phyloP scores from a whole-genome alignment of 2,797 vertebrate species.

The Protonibea diacanthus region DNA sequence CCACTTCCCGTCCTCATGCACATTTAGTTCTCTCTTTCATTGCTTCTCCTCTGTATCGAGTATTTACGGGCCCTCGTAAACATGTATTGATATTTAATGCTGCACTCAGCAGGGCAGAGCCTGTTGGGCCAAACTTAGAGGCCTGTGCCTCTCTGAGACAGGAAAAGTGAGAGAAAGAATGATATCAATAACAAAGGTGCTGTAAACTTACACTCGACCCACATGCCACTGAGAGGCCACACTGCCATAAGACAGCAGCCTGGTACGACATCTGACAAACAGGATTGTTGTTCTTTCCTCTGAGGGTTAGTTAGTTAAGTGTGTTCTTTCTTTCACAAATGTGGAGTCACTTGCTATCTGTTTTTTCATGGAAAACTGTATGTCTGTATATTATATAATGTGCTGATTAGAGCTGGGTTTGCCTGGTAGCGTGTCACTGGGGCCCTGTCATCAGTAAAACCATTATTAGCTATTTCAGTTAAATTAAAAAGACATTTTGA shows the following conservation, averaged over 20 bases:
- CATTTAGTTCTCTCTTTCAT: slow-evolving; percentile 42
- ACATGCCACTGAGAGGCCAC: slow-evolving; percentile 35
- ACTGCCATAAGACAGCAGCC: slow-evolving; percentile 14
- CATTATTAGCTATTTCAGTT: background rate
- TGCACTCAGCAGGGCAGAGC: slow-evolving; percentile 71
- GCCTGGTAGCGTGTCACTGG: background rate
- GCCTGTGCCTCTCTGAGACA: slow-evolving; percentile 50
- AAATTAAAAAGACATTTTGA: background rate
- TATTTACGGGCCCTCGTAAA: slow-evolving; percentile 80
- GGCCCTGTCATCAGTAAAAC: background rate
- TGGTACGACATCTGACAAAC: slow-evolving; percentile 23
- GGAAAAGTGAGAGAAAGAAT: slow-evolving; percentile 74
- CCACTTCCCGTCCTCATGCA: slow-evolving; percentile 48
- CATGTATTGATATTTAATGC: slow-evolving; percentile 85
- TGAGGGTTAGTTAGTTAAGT: background rate
- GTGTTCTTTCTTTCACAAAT: slow-evolving; percentile 2
- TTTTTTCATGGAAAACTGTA: background rate
- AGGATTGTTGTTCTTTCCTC: slow-evolving; percentile 11
- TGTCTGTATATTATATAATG: background rate
- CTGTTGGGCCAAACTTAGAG: slow-evolving; percentile 51
- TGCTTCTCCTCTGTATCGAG: slow-evolving; percentile 36
- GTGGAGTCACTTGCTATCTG: background rate
- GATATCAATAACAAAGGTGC: slow-evolving; percentile 76
- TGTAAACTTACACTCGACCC: slow-evolving; percentile 47
- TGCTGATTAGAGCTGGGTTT: background rate